Conservation (phyloP, 2,113 vertebrate species). For the Colistium nudipinnis region DNA sequence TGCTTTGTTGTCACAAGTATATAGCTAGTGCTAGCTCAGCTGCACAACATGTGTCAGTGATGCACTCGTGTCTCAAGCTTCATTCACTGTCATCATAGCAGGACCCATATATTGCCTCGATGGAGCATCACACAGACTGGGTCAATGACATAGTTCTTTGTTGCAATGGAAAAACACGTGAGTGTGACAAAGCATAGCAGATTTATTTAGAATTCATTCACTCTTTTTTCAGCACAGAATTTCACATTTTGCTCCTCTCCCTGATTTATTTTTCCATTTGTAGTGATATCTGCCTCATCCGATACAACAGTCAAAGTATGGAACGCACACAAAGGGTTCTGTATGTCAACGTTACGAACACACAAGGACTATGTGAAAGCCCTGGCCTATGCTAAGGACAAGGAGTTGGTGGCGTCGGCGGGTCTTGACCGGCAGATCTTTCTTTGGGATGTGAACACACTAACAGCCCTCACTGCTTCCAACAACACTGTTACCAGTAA, state of each 20-base stretch:
- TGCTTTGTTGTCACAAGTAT: too few species aligned
- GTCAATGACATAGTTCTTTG: constrained; percentile 98
- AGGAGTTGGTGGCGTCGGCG: constrained; percentile 96
- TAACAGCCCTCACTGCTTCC: constrained; percentile 98
- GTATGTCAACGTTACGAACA: constrained; percentile 98
- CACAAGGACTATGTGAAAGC: constrained; percentile 99
- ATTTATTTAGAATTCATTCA: not conserved
- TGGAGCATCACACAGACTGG: constrained; percentile 99
- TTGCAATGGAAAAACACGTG: constrained; percentile 98
- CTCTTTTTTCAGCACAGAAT: not conserved
- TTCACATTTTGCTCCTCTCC: not conserved
- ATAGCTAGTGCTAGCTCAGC: too few species aligned
- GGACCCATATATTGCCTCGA: constrained; percentile 98
- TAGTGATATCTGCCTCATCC: constrained; percentile 98
- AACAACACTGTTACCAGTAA: constrained; percentile 99
- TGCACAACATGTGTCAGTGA: too few species aligned
- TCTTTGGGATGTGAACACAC: constrained; percentile 99
- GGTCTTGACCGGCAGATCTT: constrained; percentile 99
- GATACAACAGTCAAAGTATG: constrained; percentile 99
- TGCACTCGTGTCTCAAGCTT: not conserved
- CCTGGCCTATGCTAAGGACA: constrained; percentile 97
- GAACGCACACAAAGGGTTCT: constrained; percentile 99
- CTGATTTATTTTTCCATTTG: not conserved
- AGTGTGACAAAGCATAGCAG: constrained; percentile 70
- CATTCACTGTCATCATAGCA: constrained; percentile 81